Conservation (phyloP, 2,113 vertebrate genomes). For the Epinephelus fuscoguttatus region DNA sequence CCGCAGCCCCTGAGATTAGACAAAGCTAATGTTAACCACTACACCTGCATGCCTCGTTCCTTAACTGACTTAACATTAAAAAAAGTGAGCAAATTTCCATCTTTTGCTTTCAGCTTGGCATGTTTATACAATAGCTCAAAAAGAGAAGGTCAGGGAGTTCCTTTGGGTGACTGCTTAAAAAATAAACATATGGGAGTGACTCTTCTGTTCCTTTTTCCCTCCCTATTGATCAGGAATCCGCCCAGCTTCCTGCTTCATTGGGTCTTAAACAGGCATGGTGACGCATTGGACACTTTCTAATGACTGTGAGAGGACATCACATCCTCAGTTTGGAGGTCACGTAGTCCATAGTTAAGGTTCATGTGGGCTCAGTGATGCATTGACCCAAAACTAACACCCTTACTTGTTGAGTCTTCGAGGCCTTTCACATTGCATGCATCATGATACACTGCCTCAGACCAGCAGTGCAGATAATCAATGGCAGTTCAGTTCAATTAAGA, state of each 20-base stretch:
- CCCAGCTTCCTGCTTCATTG: constrained; percentile 8
- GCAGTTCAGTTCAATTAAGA: constrained; percentile 39
- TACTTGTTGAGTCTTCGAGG: constrained; percentile 1
- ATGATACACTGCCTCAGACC: background rate
- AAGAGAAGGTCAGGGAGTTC: background rate
- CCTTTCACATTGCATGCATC: background rate
- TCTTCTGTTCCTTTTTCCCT: constrained; percentile 5
- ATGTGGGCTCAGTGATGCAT: constrained; percentile 34
- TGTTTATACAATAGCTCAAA: background rate
- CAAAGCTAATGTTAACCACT: no score
- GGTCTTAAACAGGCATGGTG: constrained; percentile 28
- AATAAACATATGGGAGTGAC: background rate
- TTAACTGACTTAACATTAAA: no score
- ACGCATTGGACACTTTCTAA: constrained; percentile 44
- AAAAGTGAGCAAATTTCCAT: background rate
- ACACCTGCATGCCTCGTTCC: no score
- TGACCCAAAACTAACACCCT: constrained; percentile 34
- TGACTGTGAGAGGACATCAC: constrained; percentile 18
- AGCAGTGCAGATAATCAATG: constrained; percentile 39
- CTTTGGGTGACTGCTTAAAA: constrained; percentile 3
- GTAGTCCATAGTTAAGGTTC: constrained; percentile 24
- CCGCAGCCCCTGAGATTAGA: no score
- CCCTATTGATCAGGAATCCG: constrained; percentile 43
- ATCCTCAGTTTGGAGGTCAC: constrained; percentile 29
- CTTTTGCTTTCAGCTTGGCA: background rate